These are phyloP conservation scores for Conops quadrifasciatus DNA, from an alignment of 2,888 invertebrate species.

Conservation along the genomic window DNA sequence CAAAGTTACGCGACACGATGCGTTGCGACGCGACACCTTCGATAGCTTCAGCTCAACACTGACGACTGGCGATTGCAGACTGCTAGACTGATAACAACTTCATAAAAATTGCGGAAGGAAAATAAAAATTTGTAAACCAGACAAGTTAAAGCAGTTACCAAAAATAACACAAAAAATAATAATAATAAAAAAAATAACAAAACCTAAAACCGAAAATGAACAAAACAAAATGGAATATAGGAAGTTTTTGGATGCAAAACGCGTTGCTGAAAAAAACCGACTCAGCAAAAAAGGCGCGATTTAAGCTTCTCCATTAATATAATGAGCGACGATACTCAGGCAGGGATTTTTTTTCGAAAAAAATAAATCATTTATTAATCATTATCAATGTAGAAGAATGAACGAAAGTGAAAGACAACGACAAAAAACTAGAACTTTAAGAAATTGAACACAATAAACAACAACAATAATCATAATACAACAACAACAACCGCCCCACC, in stretches of 20 bases:
- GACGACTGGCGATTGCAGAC: background rate
- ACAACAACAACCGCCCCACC: conserved; percentile 24
- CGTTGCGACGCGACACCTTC: background rate
- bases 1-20: background rate
- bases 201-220: conserved; percentile 29
- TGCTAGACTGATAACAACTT: conserved; percentile 33
- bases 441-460: conserved; percentile 22
- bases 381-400: too few relatives aligned
- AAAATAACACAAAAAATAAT: conserved; percentile 30
- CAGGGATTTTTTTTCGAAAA: background rate
- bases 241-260: conserved; percentile 55
- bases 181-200: conserved; percentile 30
- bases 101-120: conserved; percentile 49
- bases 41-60: background rate
- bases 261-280: conserved; percentile 39
- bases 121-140: conserved; percentile 38
- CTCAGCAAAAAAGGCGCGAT: conserved; percentile 15
- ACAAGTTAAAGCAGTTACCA: conserved; percentile 31
- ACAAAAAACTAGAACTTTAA: conserved; percentile 7
- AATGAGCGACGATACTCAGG: too few relatives aligned
- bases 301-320: background rate
- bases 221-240: conserved; percentile 38
- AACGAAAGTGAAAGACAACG: too few relatives aligned
- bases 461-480: conserved; percentile 10
- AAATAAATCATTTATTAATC: too few relatives aligned